Evolutionary conservation across 2,113 vertebrate genomes (phyloP).

Genomic region (Phalacrocorax carbo): DNA sequence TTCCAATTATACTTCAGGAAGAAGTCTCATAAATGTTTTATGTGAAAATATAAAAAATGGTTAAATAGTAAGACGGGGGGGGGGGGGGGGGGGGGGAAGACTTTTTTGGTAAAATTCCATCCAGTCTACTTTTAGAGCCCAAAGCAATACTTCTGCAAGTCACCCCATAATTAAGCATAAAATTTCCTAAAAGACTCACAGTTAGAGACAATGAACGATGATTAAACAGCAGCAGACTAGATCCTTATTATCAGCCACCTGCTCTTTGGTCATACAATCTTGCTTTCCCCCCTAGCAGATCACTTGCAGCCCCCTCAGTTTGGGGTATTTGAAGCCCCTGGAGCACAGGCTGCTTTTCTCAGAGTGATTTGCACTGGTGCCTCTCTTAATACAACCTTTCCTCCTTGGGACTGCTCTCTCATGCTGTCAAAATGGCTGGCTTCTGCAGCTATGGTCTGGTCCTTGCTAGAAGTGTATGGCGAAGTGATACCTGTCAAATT

Average conservation of each 20-base stretch:
- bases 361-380: rapidly evolving
- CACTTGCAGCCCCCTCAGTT: not conserved
- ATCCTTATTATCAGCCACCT: not conserved
- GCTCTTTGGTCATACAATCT: not conserved
- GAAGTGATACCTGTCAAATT: not conserved
- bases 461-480: not conserved
- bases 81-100: no score
- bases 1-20: not conserved
- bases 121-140: not conserved
- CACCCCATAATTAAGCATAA: not conserved
- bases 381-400: not conserved
- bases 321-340: not conserved
- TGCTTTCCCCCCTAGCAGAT: not conserved
- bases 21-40: not conserved
- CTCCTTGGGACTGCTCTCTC: not conserved
- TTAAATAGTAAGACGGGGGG: not conserved
- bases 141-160: not conserved
- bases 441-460: not conserved
- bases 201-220: not conserved
- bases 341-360: not conserved
- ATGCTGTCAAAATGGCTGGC: not conserved
- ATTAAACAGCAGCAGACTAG: not conserved
- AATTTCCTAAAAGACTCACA: not conserved
- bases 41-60: not conserved
- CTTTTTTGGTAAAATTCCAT: not conserved